Conservation (phyloP, 2,113 vertebrate species). For the Nothocercus julius region DNA sequence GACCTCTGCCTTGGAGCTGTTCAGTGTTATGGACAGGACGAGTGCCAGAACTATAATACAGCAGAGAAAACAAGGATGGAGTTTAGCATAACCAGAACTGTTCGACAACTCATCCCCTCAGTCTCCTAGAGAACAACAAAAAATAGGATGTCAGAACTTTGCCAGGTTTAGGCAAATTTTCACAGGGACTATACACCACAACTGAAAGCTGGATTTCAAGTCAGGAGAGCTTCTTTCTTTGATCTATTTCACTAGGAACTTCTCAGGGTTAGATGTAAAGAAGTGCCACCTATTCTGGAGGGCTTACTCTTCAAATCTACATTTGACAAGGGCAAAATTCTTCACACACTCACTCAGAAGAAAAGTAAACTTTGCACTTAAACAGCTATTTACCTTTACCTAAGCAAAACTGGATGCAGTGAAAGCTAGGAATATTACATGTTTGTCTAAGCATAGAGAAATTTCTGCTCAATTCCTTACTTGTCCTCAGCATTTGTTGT, state of each 20-base stretch:
- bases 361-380: background rate
- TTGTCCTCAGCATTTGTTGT: background rate
- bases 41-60: background rate
- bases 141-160: background rate
- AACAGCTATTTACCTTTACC: background rate
- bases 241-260: background rate
- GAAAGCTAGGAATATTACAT: background rate
- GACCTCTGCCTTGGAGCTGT: background rate
- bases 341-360: background rate
- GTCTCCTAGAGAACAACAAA: background rate
- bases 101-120: background rate
- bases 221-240: background rate
- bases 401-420: background rate
- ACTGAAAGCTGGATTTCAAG: slow-evolving; percentile 9
- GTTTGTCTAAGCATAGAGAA: background rate
- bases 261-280: background rate
- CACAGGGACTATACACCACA: background rate
- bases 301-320: background rate
- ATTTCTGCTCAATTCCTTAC: background rate
- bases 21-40: background rate
- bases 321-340: slow-evolving; percentile 22
- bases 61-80: background rate
- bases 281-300: background rate
- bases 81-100: background rate
- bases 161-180: background rate